A percentile compares a stretch with the other conserved stretches of the same genome.
These are phyloP conservation scores for Myotis yumanensis DNA, from an alignment of 2,113 vertebrate species.

Conservation along the genomic window DNA sequence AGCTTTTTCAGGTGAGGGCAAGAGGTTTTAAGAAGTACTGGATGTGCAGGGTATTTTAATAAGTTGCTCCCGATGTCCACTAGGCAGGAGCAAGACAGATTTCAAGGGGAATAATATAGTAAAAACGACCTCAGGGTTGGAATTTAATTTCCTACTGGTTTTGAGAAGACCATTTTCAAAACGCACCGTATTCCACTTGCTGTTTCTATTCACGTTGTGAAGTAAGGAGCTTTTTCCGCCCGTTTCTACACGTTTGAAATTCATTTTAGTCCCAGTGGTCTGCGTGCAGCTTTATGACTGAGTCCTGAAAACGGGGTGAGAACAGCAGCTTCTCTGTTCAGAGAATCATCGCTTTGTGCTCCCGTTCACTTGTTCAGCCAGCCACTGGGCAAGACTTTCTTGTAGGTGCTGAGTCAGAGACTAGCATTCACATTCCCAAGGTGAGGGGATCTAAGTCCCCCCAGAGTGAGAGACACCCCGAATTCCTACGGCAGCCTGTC, in stretches of 20 bases:
- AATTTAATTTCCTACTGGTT: constrained; percentile 55
- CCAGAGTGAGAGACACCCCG: background rate
- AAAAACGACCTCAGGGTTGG: constrained; percentile 18
- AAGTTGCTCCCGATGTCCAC: background rate
- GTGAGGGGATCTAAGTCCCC: background rate
- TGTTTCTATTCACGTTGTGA: background rate
- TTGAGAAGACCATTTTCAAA: constrained; percentile 5
- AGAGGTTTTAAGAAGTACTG: background rate
- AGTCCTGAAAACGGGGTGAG: background rate
- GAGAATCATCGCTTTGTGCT: background rate
- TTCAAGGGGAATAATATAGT: background rate
- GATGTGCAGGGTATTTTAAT: background rate
- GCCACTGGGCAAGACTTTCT: rapidly evolving
- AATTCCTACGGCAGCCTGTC: background rate
- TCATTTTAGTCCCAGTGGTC: background rate
- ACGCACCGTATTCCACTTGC: background rate
- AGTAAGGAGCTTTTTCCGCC: background rate
- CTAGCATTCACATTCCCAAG: background rate
- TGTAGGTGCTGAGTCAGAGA: background rate
- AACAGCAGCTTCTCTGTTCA: background rate
- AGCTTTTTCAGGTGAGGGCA: background rate
- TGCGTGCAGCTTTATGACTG: background rate
- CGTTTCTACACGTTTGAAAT: background rate
- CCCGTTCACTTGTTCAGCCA: background rate
- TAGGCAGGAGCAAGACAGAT: constrained; percentile 38